These are phyloP conservation scores for Nasua narica DNA, from an alignment of 2,797 vertebrate species.

Conservation along the genomic window DNA sequence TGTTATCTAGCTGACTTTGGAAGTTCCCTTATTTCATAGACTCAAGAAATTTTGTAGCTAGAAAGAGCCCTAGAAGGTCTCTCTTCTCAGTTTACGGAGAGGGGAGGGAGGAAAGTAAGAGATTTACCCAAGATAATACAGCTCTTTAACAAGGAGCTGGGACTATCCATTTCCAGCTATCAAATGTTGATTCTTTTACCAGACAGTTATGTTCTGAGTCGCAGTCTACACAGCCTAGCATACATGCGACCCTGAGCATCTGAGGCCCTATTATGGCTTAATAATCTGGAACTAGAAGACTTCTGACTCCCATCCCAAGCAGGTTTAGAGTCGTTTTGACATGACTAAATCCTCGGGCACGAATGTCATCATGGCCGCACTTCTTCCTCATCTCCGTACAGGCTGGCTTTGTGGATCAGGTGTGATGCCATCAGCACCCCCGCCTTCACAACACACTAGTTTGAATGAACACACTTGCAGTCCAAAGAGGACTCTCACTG, in stretches of 20 bases:
- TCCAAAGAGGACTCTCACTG: not conserved
- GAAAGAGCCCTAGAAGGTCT: not conserved
- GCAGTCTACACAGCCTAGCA: not conserved
- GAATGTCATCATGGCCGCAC: not conserved
- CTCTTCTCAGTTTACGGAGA: not conserved
- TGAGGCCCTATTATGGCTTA: not conserved
- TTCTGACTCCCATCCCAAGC: not conserved
- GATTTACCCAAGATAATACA: slow-evolving; percentile 18
- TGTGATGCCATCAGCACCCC: not conserved
- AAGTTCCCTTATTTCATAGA: slow-evolving; percentile 36
- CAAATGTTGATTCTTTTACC: not conserved
- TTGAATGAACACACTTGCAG: not conserved
- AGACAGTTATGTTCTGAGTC: not conserved
- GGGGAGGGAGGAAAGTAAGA: not conserved
- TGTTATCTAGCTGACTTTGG: slow-evolving; percentile 22
- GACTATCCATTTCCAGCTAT: slow-evolving; percentile 30
- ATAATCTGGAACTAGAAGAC: not conserved
- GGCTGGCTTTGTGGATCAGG: not conserved
- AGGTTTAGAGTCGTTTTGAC: not conserved
- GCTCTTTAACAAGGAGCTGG: slow-evolving; percentile 37
- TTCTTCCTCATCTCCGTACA: not conserved
- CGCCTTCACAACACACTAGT: not conserved
- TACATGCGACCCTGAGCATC: not conserved
- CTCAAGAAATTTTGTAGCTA: slow-evolving; percentile 37
- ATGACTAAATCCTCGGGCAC: not conserved